Evolutionary conservation across 2,113 vertebrate species (phyloP), one percentile per base, ranked within the genome.

Genomic region (Larimichthys crocea): DNA sequence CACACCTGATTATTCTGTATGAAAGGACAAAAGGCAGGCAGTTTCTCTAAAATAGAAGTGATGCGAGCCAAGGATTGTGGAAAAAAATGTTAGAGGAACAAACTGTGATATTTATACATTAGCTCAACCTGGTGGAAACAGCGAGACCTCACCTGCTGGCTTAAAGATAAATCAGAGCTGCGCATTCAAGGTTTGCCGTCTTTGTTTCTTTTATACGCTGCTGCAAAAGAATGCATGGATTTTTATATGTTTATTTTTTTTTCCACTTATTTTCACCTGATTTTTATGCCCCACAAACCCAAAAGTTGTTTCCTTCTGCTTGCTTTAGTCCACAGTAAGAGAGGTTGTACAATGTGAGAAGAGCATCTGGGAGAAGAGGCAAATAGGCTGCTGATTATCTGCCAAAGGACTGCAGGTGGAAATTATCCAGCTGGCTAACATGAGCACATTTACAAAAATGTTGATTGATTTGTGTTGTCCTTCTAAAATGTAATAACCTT

Each of bases 21-120:
- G 20, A 78, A 63, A 80, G 53, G 60, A 75, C n/a, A 49, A 56
- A 62, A 63, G 61, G 48, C 10, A 62, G 55, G 46, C 44, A 65
- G 50, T 61, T 22, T 42, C 16, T 40, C 46, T 56, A 22, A 50
- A 75, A 60, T 9, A 40, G 59, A 71, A 60, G 26, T 24, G 48
- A 44, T 40, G 29, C n/a, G 0, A 63, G 17, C 3, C n/a, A 35
- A 60, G 31, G 22, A 53, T 12, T 53, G 4, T 59, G 31, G 22
- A 40, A 59, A 42, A 15, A 48, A 50, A 19, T 46, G 46, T 15
- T 17, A 73, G 10, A 49, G 29, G 12, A 64, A 48, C 31, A 46
- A 17, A 22, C 10, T n/a, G 72, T 53, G 60, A 31, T 48, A 52
- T 35, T 14, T 50, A 1, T 19, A 12, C 17, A 3, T 72, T 48